Evolutionary conservation across 2,797 vertebrate genomes (phyloP).

Genomic region (Chrysocyon brachyurus): DNA sequence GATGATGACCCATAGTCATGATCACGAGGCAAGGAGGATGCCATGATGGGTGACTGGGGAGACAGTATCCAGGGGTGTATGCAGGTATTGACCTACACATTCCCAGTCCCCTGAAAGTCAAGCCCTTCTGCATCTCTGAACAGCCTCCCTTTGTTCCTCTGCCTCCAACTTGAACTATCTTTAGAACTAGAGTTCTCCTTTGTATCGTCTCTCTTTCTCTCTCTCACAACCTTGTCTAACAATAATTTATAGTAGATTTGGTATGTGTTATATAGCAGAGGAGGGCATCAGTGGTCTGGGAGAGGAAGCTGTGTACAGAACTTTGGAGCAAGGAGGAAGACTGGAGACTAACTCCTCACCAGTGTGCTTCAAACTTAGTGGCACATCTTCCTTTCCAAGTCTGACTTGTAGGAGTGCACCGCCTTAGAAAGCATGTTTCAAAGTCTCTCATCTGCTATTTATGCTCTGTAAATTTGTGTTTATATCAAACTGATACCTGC

Average conservation of each 20-base stretch:
- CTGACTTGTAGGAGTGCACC: neutral
- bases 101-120: neutral
- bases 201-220: neutral
- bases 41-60: neutral
- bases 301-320: neutral
- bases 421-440: constrained; percentile 34
- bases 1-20: neutral
- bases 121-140: neutral
- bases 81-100: neutral
- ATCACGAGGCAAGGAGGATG: neutral
- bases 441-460: neutral
- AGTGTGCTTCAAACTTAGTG: neutral
- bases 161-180: neutral
- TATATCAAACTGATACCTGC: neutral
- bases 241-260: neutral
- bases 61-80: neutral
- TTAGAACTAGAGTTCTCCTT: neutral
- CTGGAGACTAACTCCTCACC: neutral
- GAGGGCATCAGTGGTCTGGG: neutral
- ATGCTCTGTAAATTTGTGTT: constrained; percentile 8
- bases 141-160: neutral
- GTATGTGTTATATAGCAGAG: neutral
- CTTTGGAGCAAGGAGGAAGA: constrained; percentile 44
- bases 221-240: neutral
- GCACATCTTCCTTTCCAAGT: neutral